Evolutionary conservation across 1,140 invertebrate species (phyloP).

Genomic region (Drosophila serrata): DNA sequence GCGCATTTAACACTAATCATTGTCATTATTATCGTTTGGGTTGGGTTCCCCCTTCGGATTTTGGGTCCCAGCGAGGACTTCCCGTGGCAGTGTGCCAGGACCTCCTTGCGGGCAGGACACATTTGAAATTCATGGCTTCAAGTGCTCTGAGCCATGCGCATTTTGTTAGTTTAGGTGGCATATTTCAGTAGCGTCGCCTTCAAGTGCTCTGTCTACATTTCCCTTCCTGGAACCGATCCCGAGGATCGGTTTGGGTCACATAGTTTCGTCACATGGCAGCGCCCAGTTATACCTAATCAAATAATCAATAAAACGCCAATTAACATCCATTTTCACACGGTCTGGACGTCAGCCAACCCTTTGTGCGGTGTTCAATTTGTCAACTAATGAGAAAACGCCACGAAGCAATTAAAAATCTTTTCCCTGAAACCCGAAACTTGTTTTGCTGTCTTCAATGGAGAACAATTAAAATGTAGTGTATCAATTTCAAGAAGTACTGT

Average conservation of each 20-base stretch:
- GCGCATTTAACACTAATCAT: conserved; percentile 74
- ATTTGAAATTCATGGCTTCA: conserved; percentile 64
- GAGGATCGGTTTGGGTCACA: background rate
- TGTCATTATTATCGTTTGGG: conserved; percentile 56
- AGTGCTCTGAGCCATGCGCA: conserved; percentile 26
- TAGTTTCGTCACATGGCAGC: background rate
- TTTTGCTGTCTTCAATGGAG: conserved; percentile 46
- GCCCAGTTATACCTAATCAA: conserved; percentile 23
- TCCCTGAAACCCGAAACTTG: conserved; percentile 33
- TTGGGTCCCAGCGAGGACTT: conserved; percentile 4
- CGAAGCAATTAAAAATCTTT: conserved; percentile 55
- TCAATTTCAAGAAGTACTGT: conserved; percentile 4
- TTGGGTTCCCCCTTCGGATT: conserved; percentile 3
- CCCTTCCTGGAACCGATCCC: conserved; percentile 25
- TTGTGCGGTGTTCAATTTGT: conserved; percentile 58
- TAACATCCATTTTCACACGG: conserved; percentile 68
- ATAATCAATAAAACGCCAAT: conserved; percentile 69
- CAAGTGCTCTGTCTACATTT: conserved; percentile 36
- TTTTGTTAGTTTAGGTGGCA: conserved; percentile 60
- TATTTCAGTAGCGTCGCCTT: conserved; percentile 68
- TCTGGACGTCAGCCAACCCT: conserved; percentile 6
- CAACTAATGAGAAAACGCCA: conserved; percentile 54
- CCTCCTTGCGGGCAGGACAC: conserved; percentile 17
- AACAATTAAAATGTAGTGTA: conserved; percentile 61
- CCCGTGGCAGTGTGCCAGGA: conserved; percentile 32